A percentile compares a stretch with the other conserved stretches of the same genome.
Conservation (phyloP, 2,797 vertebrate genomes). For the Cetoscarus ocellatus region DNA sequence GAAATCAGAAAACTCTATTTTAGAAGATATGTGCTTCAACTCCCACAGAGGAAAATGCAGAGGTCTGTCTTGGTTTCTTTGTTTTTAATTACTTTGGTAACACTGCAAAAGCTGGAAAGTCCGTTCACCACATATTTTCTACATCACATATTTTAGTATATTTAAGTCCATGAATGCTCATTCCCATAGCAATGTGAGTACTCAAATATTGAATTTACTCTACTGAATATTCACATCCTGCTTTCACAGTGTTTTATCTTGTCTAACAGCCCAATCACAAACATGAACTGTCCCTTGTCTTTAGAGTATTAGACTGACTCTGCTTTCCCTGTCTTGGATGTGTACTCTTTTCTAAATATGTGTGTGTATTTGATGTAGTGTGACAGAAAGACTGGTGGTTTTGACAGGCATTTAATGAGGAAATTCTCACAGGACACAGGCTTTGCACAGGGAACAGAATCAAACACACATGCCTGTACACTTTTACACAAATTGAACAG, state of each 20-base stretch:
- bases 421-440: conserved; percentile 68
- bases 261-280: neutral
- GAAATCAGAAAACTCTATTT: no score
- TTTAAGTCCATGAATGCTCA: no score
- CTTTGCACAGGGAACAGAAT: conserved; percentile 56
- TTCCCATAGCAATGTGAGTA: no score
- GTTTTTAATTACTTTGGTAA: no score
- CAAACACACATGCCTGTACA: neutral
- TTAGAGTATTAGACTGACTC: conserved; percentile 19
- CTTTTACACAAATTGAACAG: neutral
- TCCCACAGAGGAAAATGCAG: no score
- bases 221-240: no score
- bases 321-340: conserved; percentile 23
- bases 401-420: conserved; percentile 84
- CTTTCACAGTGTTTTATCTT: neutral
- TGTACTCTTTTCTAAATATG: conserved; percentile 20
- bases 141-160: no score
- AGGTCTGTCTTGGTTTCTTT: no score
- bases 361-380: conserved; percentile 54
- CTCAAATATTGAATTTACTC: no score
- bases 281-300: conserved; percentile 9
- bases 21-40: no score
- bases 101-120: no score
- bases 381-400: conserved; percentile 78
- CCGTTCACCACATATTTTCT: no score